Evolutionary conservation across 2,797 vertebrate genomes (phyloP), one percentile per base, ranked within the genome.

Genomic region (Protonibea diacanthus): DNA sequence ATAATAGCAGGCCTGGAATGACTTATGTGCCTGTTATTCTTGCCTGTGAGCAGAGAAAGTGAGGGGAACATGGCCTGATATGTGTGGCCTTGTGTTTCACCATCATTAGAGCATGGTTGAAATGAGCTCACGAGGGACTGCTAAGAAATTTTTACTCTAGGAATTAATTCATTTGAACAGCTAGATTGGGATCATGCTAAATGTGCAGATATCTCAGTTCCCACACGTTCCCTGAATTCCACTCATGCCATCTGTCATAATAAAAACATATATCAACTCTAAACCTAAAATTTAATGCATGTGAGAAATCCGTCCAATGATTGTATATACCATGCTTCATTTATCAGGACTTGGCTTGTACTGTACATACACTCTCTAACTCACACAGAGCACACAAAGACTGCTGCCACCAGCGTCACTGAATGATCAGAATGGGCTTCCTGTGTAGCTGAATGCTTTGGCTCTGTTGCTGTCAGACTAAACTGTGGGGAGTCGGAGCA

Each of bases 1-100:
- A 95, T 94, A 95, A 93, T 93, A 90, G 89, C 81, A 82, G 91
- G 88, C 89, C 90, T 91, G 93, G 86, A 84, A 91, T 90, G 91
- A 95, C 90, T 94, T 94, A 92, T 78, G 86, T 64, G 88, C 74
- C 80, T 93, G 89, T 94, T 93, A 83, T 92, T 93, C 69, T 88
- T 91, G 89, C 86, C 79, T 85, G 84, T 80, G 83, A 90, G 79
- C 53, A 40, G 82, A 70, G 83, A 89, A 82, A 84, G 79, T 70
- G 60, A 78, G 61, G 67, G 63, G 75, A 83, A 72, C 71, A 10
- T 29, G 82, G 74, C 65, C 80, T 80, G 74, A 76, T 71, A 53
- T 70, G 47, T 72, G 72, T 78, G 80, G 85, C 85, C 87, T 84
- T 82, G 87, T 62, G 21, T 80, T 90, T 86, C 58, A 85, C 72